phyloP scores from a whole-genome alignment of 2,888 invertebrate genomes.

The Drymonia ruficornis region DNA sequence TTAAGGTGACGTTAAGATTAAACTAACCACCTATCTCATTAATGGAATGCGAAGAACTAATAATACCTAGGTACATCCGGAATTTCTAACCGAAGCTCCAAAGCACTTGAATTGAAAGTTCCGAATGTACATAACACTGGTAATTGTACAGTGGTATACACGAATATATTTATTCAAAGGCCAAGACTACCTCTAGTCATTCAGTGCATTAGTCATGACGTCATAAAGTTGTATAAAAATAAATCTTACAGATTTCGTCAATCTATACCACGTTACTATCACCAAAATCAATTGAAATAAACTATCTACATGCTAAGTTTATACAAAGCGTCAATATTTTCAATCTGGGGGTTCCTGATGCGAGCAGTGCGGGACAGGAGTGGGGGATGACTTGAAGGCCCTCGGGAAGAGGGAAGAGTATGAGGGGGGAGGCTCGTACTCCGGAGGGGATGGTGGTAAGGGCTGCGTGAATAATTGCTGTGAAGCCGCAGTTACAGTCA shows the following conservation, averaged over 20 bases:
- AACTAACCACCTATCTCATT: slow-evolving; percentile 4
- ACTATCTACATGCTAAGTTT: slow-evolving; percentile 46
- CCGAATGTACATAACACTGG: neutral
- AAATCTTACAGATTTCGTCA: neutral
- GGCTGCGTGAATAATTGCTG: slow-evolving; percentile 70
- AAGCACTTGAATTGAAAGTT: slow-evolving; percentile 5
- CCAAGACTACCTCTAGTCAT: neutral
- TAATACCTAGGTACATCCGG: slow-evolving; percentile 15
- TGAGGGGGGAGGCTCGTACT: slow-evolving; percentile 87
- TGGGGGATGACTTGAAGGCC: slow-evolving; percentile 74
- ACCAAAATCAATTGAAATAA: slow-evolving; percentile 43
- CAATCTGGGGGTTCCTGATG: slow-evolving; percentile 76
- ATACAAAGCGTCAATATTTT: slow-evolving; percentile 27
- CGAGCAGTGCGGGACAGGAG: slow-evolving; percentile 77
- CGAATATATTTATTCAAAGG: neutral
- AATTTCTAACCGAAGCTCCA: slow-evolving; percentile 13
- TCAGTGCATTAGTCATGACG: neutral
- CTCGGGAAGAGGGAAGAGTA: slow-evolving; percentile 88
- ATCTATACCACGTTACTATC: slow-evolving; percentile 17
- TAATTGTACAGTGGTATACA: neutral
- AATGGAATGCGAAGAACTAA: slow-evolving; percentile 28
- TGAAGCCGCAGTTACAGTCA: slow-evolving; percentile 69
- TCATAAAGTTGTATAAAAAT: slow-evolving; percentile 2
- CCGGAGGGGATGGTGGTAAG: slow-evolving; percentile 79
- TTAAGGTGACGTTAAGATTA: neutral